Evolutionary conservation across 2,888 invertebrate genomes (phyloP).

Genomic region (Antheraea assamensis): DNA sequence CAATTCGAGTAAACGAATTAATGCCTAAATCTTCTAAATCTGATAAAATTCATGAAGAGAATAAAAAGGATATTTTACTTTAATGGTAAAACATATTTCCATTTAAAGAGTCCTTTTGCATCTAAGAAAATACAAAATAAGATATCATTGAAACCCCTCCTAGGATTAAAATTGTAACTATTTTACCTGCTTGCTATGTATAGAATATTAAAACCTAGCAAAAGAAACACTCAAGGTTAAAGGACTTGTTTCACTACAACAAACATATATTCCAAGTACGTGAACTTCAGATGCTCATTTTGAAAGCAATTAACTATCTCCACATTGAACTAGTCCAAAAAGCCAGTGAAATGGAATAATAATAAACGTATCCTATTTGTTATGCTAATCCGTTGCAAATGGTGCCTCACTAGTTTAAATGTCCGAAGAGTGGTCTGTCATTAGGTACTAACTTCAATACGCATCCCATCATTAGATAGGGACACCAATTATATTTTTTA

Average conservation of each 20-base stretch:
- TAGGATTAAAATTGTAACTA: background rate
- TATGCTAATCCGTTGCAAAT: background rate
- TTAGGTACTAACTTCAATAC: background rate
- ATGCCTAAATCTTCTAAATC: conserved; percentile 63
- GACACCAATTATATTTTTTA: too few relatives aligned
- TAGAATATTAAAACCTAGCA: background rate
- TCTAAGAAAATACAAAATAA: background rate
- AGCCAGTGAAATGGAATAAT: background rate
- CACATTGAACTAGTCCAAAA: background rate
- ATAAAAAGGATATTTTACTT: conserved; percentile 68
- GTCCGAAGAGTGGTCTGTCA: background rate
- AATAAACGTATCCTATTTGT: background rate
- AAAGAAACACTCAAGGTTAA: background rate
- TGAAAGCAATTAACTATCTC: background rate
- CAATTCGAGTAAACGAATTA: conserved; percentile 57
- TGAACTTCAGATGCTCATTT: background rate
- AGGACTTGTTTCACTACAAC: background rate
- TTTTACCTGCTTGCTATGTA: background rate
- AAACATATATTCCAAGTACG: background rate
- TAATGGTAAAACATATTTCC: conserved; percentile 56
- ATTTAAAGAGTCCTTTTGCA: conserved; percentile 29
- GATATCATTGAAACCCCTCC: background rate
- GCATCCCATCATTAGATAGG: too few relatives aligned
- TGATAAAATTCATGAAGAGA: conserved; percentile 67
- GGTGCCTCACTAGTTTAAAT: background rate